Evolutionary conservation across 2,888 invertebrate species (phyloP), one percentile per base, ranked within the genome.

Genomic region (Cheilosia variabilis): DNA sequence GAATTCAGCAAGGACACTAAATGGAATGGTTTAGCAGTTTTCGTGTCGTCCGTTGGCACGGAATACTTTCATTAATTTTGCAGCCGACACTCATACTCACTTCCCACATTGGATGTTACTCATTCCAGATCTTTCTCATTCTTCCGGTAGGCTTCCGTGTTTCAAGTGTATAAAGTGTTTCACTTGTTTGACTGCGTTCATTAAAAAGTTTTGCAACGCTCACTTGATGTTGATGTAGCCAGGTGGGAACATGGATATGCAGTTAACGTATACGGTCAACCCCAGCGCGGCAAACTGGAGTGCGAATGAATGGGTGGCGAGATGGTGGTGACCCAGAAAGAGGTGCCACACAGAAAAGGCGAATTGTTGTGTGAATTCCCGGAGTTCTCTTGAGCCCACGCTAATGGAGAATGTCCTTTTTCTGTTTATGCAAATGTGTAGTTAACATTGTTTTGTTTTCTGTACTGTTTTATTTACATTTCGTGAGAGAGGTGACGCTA

Each of bases 341-440:
- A 17, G 6, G 22, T 24, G 19, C 22, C 24, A 52, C 22, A 27
- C 6, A 52, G 24, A 52, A 15, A 24, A 24, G 24, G 27, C 52
- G 9, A 58, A 41, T 60, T 60, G 71, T 60, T 60, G 71, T 41
- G 19, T 50, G 60, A 60, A 71, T 71, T 58, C 24, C 34, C 52
- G 50, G 24, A 47, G 60, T 71, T 17, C 31, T 24, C 58, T 58
- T 55, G 17, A 52, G 37, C 15, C 50, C 60, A 60, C 19, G 50
- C 58, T 60, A 71, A 71, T 71, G 60, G 71, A 60, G 41, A 47
- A 71, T 60, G 71, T 71, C 71, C 71, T 60, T 71, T 60, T 71
- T 50, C 41, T 60, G 60, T 71, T 71, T 60, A 52, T 27, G 60
- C 50, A 52, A 60, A 71, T 58, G 13, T 37, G 4, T 37, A 37